These are phyloP conservation scores for Pangasius macronema DNA, from an alignment of 2,797 vertebrate species.

Conservation along the genomic window DNA sequence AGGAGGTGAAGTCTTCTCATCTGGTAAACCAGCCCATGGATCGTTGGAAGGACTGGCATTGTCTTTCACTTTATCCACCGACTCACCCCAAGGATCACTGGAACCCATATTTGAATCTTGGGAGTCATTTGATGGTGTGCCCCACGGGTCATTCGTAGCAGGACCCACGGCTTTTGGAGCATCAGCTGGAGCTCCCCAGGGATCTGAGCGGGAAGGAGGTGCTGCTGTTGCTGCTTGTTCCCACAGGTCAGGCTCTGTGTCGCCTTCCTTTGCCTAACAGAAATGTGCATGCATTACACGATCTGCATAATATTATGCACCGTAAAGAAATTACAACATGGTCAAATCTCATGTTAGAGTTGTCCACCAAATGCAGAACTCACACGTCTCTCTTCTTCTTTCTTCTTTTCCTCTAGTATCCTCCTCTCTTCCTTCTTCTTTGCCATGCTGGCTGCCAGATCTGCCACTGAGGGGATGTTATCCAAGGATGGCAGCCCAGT, in stretches of 20 bases:
- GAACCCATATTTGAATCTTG: slow-evolving; percentile 42
- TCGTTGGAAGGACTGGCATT: slow-evolving; percentile 25
- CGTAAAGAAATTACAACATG: neutral
- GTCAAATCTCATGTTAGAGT: neutral
- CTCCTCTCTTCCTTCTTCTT: slow-evolving; percentile 78
- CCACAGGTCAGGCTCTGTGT: slow-evolving; percentile 59
- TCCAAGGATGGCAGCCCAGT: slow-evolving; percentile 76
- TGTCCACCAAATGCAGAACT: slow-evolving; percentile 34
- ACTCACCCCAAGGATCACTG: slow-evolving; percentile 63
- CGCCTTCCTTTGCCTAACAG: slow-evolving; percentile 51
- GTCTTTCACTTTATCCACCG: slow-evolving; percentile 10
- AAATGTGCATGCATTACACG: neutral
- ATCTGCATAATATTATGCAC: neutral
- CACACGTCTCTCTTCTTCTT: slow-evolving; percentile 77
- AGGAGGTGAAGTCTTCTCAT: slow-evolving; percentile 35
- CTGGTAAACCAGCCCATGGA: slow-evolving; percentile 52
- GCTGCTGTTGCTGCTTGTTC: slow-evolving; percentile 52
- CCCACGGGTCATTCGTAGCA: slow-evolving; percentile 34
- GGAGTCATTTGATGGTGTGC: slow-evolving; percentile 50
- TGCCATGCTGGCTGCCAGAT: slow-evolving; percentile 71
- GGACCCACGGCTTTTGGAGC: slow-evolving; percentile 57
- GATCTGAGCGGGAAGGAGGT: slow-evolving; percentile 47
- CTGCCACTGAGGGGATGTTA: slow-evolving; percentile 80
- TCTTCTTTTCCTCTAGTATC: slow-evolving; percentile 81
- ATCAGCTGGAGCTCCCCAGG: slow-evolving; percentile 59